Evolutionary conservation across 2,113 vertebrate species (phyloP).

Genomic region (Oncorhynchus nerka): DNA sequence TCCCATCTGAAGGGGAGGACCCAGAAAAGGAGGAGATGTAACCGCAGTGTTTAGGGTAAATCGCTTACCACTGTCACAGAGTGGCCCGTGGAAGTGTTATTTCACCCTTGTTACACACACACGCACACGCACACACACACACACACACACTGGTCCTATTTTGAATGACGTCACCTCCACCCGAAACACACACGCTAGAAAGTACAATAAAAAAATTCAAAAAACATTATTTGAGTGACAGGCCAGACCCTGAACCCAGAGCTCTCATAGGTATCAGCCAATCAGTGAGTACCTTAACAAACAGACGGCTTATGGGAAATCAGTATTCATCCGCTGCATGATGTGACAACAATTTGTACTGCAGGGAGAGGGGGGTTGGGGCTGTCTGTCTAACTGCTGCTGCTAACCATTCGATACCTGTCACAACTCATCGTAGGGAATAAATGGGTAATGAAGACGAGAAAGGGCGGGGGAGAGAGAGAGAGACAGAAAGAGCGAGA

Average conservation of each 20-base stretch:
- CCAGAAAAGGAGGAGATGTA: not conserved
- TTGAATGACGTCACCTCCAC: too few species aligned
- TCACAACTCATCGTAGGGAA: not conserved
- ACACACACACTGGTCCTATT: not conserved
- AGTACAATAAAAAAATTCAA: not conserved
- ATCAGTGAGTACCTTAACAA: not conserved
- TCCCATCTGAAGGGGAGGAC: slow-evolving; percentile 23
- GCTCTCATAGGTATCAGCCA: not conserved
- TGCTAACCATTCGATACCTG: not conserved
- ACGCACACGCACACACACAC: not conserved
- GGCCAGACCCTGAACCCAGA: not conserved
- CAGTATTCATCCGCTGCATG: slow-evolving; percentile 25
- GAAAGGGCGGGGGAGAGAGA: too few species aligned
- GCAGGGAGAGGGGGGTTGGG: not conserved
- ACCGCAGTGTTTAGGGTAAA: not conserved
- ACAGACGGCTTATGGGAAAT: slow-evolving; percentile 42
- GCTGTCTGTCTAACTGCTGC: not conserved
- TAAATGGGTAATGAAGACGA: not conserved
- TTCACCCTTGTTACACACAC: not conserved
- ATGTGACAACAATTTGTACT: slow-evolving; percentile 26
- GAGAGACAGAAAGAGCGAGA: too few species aligned
- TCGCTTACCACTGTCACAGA: not conserved
- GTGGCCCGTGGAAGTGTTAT: not conserved
- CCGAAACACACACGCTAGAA: not conserved
- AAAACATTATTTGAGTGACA: too few species aligned